A percentile compares a stretch with the other conserved stretches of the same genome.
phyloP scores from a whole-genome alignment of 2,888 invertebrate species.

The Eudasyphora cyanicolor region DNA sequence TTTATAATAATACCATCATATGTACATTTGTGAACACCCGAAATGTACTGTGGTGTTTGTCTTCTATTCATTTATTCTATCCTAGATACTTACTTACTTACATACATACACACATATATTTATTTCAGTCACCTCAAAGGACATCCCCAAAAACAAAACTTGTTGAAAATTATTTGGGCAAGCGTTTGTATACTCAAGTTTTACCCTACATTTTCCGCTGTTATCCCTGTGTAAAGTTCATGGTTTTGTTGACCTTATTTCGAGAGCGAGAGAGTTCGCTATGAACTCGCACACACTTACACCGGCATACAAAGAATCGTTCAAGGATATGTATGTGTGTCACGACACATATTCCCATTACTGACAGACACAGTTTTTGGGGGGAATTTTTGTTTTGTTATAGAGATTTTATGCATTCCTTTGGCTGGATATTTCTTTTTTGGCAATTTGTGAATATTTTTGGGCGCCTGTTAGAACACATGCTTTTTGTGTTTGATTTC shows the following conservation, averaged over 20 bases:
- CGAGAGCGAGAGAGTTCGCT: background rate
- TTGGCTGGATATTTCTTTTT: background rate
- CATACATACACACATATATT: background rate
- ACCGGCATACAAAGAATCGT: background rate
- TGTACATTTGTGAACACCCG: no score
- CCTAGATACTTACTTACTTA: background rate
- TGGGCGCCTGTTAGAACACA: conserved; percentile 73
- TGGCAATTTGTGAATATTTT: conserved; percentile 51
- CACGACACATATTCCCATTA: conserved; percentile 45
- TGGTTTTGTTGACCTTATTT: conserved; percentile 64
- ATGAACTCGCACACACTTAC: background rate
- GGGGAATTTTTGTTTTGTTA: background rate
- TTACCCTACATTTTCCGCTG: conserved; percentile 64
- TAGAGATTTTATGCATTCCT: no score
- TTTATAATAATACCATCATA: no score
- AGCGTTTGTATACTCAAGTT: background rate
- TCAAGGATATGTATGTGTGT: conserved; percentile 25
- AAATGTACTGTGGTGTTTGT: no score
- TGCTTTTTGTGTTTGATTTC: conserved; percentile 79
- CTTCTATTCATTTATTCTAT: no score
- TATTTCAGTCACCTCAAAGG: background rate
- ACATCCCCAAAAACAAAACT: background rate
- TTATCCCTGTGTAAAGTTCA: conserved; percentile 64
- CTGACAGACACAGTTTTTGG: background rate
- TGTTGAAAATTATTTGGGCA: no score